These are phyloP conservation scores for Siderastrea siderea DNA, from an alignment of 92 coral and sea anemone genomes.

Conservation along the genomic window DNA sequence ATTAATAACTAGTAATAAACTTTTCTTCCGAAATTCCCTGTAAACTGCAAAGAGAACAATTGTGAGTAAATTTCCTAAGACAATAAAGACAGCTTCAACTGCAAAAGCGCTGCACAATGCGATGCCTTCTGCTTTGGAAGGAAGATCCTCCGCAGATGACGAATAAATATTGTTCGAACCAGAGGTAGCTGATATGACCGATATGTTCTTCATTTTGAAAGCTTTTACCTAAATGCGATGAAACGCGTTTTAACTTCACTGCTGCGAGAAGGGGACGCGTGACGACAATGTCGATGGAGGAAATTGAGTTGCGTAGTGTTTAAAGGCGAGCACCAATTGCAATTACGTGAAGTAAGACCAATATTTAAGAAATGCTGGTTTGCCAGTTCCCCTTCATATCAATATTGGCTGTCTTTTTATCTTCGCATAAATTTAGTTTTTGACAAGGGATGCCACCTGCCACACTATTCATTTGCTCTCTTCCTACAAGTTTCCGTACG, in stretches of 20 bases:
- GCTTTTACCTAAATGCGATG: not conserved
- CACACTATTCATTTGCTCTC: too few relatives aligned
- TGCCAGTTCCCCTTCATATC: too few relatives aligned
- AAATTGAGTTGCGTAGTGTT: too few relatives aligned
- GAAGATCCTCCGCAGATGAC: not conserved
- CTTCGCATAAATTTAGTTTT: too few relatives aligned
- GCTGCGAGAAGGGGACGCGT: not conserved
- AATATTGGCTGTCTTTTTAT: too few relatives aligned
- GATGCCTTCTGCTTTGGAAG: not conserved
- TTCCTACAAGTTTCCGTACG: too few relatives aligned
- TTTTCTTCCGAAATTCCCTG: slow-evolving; percentile 8
- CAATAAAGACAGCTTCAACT: not conserved
- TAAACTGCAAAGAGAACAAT: not conserved
- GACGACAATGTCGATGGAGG: not conserved
- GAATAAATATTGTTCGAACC: not conserved
- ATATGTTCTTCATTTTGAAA: not conserved
- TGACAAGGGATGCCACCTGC: too few relatives aligned
- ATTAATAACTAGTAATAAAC: slow-evolving; percentile 2
- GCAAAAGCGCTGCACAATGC: not conserved
- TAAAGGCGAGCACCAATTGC: too few relatives aligned
- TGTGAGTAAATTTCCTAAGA: not conserved
- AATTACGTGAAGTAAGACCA: too few relatives aligned
- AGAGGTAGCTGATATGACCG: not conserved
- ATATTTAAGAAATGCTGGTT: too few relatives aligned
- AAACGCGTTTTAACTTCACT: too few relatives aligned